Conservation (phyloP, 2,113 vertebrate genomes). For the Thalassarche chlororhynchos region DNA sequence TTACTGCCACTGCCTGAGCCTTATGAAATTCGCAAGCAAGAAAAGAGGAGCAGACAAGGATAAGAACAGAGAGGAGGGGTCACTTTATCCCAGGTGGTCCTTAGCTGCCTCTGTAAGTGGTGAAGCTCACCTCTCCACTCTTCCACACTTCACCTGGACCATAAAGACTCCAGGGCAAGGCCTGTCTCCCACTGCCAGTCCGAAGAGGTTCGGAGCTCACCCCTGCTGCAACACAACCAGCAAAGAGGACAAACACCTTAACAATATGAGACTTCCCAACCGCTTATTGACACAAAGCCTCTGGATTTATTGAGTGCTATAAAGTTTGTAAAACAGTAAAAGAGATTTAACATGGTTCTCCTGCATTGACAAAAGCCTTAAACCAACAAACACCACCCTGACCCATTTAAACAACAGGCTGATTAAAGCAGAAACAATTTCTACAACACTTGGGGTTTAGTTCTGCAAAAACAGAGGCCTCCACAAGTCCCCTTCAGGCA, state of each 20-base stretch:
- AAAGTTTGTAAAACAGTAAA: not conserved
- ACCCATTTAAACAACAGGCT: not conserved
- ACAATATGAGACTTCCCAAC: not conserved
- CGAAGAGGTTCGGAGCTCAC: not conserved
- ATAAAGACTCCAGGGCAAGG: not conserved
- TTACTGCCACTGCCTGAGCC: too few relatives aligned
- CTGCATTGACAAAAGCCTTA: not conserved
- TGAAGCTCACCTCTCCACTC: not conserved
- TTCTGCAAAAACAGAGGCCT: not conserved
- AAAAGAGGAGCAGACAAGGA: not conserved
- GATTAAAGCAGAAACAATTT: not conserved
- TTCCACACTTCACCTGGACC: not conserved
- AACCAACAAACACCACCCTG: not conserved
- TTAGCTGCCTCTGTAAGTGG: not conserved
- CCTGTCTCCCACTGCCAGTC: not conserved
- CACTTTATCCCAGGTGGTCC: not conserved
- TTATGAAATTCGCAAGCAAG: not conserved
- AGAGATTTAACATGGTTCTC: not conserved
- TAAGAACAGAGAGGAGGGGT: not conserved
- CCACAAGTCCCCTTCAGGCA: not conserved
- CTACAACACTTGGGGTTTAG: too few relatives aligned
- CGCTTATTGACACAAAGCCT: not conserved
- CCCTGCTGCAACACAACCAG: not conserved
- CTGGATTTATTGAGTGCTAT: not conserved
- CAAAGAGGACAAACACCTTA: not conserved